Base-by-base conservation (phyloP, 2,113 vertebrate genomes). In the western clawed frog (Xenopus tropicalis) region DNA sequence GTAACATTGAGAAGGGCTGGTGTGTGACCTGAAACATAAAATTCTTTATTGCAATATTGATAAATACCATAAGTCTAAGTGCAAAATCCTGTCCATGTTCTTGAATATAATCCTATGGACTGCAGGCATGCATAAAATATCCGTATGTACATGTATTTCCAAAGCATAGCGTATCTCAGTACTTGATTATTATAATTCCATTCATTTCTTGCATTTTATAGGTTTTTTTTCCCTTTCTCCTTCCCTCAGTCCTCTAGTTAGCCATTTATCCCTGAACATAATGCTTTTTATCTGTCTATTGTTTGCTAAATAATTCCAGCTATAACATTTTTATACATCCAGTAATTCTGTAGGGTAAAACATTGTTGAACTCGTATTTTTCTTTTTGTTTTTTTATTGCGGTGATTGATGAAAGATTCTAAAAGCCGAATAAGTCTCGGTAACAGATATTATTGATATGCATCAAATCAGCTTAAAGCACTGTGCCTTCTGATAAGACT, bases 221-320 rank as follows among this genome's bases (percentile, higher is more conserved):
- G 6, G 10, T 37, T 37, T 1, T 37, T 37, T 37, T 37, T 37
- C 2, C n/a, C n/a, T n/a, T 59, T 22, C 21, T 59, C 10, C 10
- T 59, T 59, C 21, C 22, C 22, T 59, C 16, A 14, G 46, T 20
- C 57, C 57, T 59, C 52, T 89, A 87, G 86, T 85, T 84, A 88
- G 85, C 87, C 88, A 90, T 90, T 89, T 90, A 90, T 90, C 83
- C 86, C 87, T 86, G 88, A 87, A 82, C 56, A 77, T 87, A 85
- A 91, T 86, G 83, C 82, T 80, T 86, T 91, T 89, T 91, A 91
- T 87, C 85, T 84, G 81, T 78, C 85, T 85, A 87, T 90, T 88
- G 90, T 91, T 90, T 90, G 89, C 83, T 87, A 90, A 91, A 90
- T 89, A 91, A 90, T 89, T 89, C 87, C 83, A 80, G 84, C 90